Base-by-base conservation (phyloP, 2,113 vertebrate genomes). In the Spheniscus mendiculus region DNA sequence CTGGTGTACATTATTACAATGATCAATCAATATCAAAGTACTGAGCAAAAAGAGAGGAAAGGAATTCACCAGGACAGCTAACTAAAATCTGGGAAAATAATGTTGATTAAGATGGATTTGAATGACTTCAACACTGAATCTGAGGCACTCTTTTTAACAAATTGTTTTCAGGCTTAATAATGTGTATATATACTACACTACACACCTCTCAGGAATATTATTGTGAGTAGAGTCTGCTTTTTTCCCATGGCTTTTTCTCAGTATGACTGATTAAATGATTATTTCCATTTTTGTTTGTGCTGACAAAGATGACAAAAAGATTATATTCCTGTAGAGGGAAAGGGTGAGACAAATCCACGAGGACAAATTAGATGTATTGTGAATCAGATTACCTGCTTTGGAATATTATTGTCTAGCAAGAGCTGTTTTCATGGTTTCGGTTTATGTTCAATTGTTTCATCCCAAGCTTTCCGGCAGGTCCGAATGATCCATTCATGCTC, bases 401-500 rank as follows among this genome's bases (percentile, higher is more conserved):
- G 58, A 44, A 40, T 61, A 59, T 61, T 69, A 16, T 7, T 3
- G 20, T 84, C 80, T 74, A 11, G 65, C 38, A 55, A 42, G 26
- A 59, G 1, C 42, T 20, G 42, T 11, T 85, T 32, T 88, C 87
- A 73, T 23, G 83, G 61, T 55, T 97, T 96, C 0, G 94, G 80
- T 78, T 78, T 72, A 12, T 45, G 76, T 38, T 94, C 97, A 17
- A 22, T 50, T 26, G 90, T 88, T 81, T 98, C 91, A 26, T 98
- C 98, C 98, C 96, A 97, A 83, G 98, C 98, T 97, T 98, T 99
- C 52, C 98, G 98, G 97, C 99, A 99, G 17, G 97, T 99, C 87
- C 74, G 93, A 89, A 98, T 36, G 59, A 99, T 99, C 99, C 99
- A 99, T 66, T 99, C 98, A 0, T 99, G 99, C 74, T 99, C 99